phyloP scores from a whole-genome alignment of 1,140 invertebrate genomes.

The Drosophila sp. region DNA sequence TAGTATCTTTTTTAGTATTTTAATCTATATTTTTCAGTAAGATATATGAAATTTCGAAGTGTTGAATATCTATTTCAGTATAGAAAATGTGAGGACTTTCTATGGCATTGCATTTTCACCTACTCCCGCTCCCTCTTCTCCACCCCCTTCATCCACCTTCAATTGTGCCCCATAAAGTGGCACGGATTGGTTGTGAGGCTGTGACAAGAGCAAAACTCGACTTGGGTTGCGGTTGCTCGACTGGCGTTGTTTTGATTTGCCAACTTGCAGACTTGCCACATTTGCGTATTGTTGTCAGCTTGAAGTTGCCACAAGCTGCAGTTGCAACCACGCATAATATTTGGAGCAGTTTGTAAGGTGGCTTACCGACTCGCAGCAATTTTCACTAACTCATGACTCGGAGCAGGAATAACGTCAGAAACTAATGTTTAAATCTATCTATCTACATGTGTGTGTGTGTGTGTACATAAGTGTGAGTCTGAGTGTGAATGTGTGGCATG shows the following conservation, averaged over 20 bases:
- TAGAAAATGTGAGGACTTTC: neutral
- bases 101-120: neutral
- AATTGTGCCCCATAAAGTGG: conserved; percentile 46
- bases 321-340: conserved; percentile 47
- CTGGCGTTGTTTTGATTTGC: conserved; percentile 63
- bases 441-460: neutral
- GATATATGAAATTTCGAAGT: conserved; percentile 4
- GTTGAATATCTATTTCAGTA: conserved; percentile 8
- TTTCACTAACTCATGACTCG: conserved; percentile 62
- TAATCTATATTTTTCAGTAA: no score
- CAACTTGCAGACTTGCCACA: conserved; percentile 68
- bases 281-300: conserved; percentile 57
- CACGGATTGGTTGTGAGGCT: conserved; percentile 36
- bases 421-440: conserved; percentile 12
- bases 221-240: conserved; percentile 44
- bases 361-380: conserved; percentile 64
- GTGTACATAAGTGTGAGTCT: neutral
- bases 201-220: conserved; percentile 43
- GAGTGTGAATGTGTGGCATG: conserved; percentile 55
- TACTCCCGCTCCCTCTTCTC: neutral
- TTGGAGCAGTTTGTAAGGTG: conserved; percentile 63
- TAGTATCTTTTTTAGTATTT: no score
- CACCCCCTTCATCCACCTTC: neutral
- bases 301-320: conserved; percentile 55
- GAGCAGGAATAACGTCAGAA: conserved; percentile 7